phyloP scores from a whole-genome alignment of 2,113 vertebrate species.

The Catagonus wagneri region DNA sequence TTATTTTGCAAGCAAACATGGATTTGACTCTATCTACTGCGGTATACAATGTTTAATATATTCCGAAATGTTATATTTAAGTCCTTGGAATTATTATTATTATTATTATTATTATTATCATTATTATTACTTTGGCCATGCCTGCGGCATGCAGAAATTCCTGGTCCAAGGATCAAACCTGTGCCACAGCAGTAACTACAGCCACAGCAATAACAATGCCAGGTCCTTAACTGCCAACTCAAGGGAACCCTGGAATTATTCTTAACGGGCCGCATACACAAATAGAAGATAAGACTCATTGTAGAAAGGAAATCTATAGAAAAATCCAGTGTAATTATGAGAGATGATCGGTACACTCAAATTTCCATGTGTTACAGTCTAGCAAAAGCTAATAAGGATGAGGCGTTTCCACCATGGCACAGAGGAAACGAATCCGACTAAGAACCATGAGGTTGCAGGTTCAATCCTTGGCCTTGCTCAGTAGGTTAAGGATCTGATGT shows the following conservation, averaged over 20 bases:
- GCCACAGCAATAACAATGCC: no score
- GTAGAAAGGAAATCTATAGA: not conserved
- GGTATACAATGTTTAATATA: not conserved
- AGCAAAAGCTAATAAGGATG: not conserved
- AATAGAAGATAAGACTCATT: not conserved
- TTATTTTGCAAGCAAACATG: not conserved
- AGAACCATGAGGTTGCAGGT: no score
- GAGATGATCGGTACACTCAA: not conserved
- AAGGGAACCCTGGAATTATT: not conserved
- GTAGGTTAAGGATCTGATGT: no score
- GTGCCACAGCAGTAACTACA: no score
- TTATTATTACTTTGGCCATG: no score
- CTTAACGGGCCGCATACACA: not conserved
- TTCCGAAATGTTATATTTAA: conserved; percentile 49
- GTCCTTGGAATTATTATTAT: conserved; percentile 56
- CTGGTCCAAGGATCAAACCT: no score
- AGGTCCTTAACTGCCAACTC: no score
- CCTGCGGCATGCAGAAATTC: no score
- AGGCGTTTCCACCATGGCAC: no score
- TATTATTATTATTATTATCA: no score
- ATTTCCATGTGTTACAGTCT: not conserved
- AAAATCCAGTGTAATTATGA: not conserved
- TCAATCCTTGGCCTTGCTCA: no score
- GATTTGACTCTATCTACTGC: not conserved
- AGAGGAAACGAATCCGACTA: no score